Percentiles rank a stretch among this genome's conserved stretches.
Conservation (phyloP, 2,797 vertebrate genomes). For the Martes flavigula region DNA sequence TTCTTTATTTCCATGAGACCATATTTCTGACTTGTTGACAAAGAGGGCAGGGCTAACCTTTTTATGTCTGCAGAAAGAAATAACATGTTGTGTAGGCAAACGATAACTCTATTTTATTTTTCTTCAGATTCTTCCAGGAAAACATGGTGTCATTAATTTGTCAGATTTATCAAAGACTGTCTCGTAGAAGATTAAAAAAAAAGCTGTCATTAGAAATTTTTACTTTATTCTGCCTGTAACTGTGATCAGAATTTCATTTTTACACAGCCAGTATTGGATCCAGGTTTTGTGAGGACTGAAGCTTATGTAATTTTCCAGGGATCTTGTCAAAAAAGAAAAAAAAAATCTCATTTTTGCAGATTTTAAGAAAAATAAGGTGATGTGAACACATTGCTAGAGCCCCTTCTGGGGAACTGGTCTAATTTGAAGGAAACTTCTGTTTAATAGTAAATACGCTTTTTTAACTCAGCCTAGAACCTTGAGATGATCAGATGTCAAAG, state of each 20-base stretch:
- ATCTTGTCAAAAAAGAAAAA: neutral
- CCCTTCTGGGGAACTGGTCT: neutral
- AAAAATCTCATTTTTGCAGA: neutral
- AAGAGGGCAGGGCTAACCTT: neutral
- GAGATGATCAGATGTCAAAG: neutral
- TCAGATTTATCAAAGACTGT: neutral
- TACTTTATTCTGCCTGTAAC: neutral
- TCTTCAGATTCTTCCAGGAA: neutral
- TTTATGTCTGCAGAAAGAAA: neutral
- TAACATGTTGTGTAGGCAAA: neutral
- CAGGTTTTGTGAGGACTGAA: neutral
- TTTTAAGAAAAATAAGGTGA: neutral
- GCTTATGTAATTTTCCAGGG: neutral
- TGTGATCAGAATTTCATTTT: neutral
- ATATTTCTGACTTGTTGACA: neutral
- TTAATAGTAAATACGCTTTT: neutral
- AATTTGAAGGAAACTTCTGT: neutral
- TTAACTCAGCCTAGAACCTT: neutral
- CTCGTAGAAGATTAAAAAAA: neutral
- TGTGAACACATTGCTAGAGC: neutral
- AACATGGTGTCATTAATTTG: conserved; percentile 16
- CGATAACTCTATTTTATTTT: neutral
- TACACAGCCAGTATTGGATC: neutral
- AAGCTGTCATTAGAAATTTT: neutral
- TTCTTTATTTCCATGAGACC: neutral